Base-by-base conservation (phyloP, 2,888 invertebrate genomes). In the Oasisia sp. region DNA sequence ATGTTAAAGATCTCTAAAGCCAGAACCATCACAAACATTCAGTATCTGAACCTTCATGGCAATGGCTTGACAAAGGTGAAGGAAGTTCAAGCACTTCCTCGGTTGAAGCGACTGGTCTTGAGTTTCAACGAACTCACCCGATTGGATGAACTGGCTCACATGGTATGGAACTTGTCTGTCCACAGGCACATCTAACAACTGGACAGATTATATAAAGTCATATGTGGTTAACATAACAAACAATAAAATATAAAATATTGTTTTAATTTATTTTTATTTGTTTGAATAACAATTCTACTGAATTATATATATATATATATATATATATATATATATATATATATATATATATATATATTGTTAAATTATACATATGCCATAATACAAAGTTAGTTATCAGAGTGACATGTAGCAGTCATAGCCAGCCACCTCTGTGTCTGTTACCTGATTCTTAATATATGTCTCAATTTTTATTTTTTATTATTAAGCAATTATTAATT, bases 111-210 rank as follows among this genome's bases (percentile, higher is more conserved):
- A 92, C 94, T 96, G 19, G 94, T 95, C 32, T 94, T 96, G 93
- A 95, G 96, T 92, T 96, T 96, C 93, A 96, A 96, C 94, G 95
- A 96, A 32, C 94, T 96, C 45, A 94, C 95, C 11, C 94, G 94
- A 90, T 94, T 96, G 27, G 96, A 96, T 93, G 96, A 96, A 56
- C 92, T 96, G 12, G 94, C 95, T 50, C 94, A 95, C 91, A 94
- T 95, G 95, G 96, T 96, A 93, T 93, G 95, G 94, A 44, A 14
- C 32, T 32, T 38, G 45, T 50, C 19, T 45, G 2, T 91, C 14
- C 32, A 32, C 7, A 90, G 19, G 7, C 27, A 27, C 27, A 27
- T n/a, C n/a, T 27, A 74, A 19, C 27, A 27, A 74, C 74, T 74
- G 27, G 7, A 74, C 5, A 74, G 27, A 74, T 74, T 74, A 12